These are phyloP conservation scores for Bombyx huttoni DNA, from an alignment of 2,888 invertebrate genomes.

Conservation along the genomic window DNA sequence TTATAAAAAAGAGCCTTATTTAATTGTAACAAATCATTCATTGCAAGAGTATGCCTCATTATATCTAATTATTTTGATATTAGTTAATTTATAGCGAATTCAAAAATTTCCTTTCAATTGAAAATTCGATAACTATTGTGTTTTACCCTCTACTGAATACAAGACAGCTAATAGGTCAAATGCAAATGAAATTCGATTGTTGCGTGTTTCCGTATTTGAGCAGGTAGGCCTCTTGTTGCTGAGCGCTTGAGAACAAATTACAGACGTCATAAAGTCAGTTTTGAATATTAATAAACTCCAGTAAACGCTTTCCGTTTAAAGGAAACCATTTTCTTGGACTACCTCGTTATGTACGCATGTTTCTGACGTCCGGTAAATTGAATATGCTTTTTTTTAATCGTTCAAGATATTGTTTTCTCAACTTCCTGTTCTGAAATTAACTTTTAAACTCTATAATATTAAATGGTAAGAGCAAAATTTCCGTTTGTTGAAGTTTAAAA, in stretches of 20 bases:
- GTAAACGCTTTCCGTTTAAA: slow-evolving; percentile 40
- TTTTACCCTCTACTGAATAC: slow-evolving; percentile 20
- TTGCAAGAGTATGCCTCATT: background rate
- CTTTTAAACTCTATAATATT: background rate
- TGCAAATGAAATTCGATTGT: slow-evolving; percentile 59
- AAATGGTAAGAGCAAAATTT: background rate
- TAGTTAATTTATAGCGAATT: background rate
- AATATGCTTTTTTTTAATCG: slow-evolving; percentile 20
- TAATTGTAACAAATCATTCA: background rate
- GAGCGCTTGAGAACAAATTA: slow-evolving; percentile 47
- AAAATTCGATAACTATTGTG: slow-evolving; percentile 3
- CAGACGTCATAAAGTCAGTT: slow-evolving; percentile 52
- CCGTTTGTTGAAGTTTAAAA: slow-evolving; percentile 43
- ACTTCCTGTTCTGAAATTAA: background rate
- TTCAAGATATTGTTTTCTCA: background rate
- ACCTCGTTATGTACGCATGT: slow-evolving; percentile 30
- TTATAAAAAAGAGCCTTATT: background rate
- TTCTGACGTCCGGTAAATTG: slow-evolving; percentile 30
- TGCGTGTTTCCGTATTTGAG: slow-evolving; percentile 47
- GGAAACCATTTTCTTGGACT: slow-evolving; percentile 26
- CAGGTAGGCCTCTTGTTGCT: slow-evolving; percentile 36
- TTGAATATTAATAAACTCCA: slow-evolving; percentile 56
- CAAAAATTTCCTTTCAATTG: background rate
- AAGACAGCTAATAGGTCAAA: slow-evolving; percentile 55
- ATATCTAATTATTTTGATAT: background rate